Evolutionary conservation across 2,888 invertebrate genomes (phyloP), one percentile per base, ranked within the genome.

Genomic region (Lottia gigantea): DNA sequence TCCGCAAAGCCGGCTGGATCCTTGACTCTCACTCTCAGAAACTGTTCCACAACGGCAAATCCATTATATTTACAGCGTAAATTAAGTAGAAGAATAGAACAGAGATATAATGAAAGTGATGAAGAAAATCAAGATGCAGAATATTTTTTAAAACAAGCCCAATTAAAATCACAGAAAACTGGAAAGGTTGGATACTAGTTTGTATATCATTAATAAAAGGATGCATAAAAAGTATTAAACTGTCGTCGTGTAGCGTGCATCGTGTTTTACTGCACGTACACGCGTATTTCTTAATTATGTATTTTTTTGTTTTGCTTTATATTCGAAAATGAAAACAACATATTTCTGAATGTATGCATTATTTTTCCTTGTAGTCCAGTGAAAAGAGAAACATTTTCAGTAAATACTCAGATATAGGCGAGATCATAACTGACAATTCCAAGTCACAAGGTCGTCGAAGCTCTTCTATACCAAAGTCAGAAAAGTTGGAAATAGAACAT

Each of bases 321-420:
- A n/a, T n/a, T n/a, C n/a, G n/a, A n/a, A n/a, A n/a, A n/a, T n/a
- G n/a, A n/a, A n/a, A n/a, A n/a, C n/a, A n/a, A n/a, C n/a, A n/a
- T n/a, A n/a, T n/a, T n/a, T n/a, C n/a, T n/a, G n/a, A n/a, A 6
- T 31, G 31, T 31, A 31, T 31, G 31, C 31, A 31, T 6, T 31
- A 4, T 31, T 6, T 6, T 31, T 31, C 31, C 40, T 61, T 55
- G n/a, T 62, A 76, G 76, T 45, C 62, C 0, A 23, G 40, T 14
- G 66, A 68, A 11, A 47, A 66, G 0, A 26, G 25, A 46, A 70
- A 71, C 45, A 75, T 83, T 47, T 83, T 83, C 66, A 75, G 65
- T 62, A 79, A 80, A 70, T 83, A 83, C 71, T 78, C 81, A 0
- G 83, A 83, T 23, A 77, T 76, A 8, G 83, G 83, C 19, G 80